These are phyloP conservation scores for Coenobita brevimanus DNA, from an alignment of 1,140 invertebrate species.

Conservation along the genomic window DNA sequence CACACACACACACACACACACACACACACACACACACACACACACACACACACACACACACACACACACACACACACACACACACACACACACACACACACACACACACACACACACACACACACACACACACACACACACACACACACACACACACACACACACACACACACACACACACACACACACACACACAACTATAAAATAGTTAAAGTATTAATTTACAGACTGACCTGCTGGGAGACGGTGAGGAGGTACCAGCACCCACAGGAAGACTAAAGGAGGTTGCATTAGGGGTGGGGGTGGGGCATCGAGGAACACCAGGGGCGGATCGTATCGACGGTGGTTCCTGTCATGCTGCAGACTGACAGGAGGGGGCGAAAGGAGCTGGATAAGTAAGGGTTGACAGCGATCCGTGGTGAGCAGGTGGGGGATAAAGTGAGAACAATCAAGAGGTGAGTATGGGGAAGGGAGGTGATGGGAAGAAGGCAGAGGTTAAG, in stretches of 20 bases:
- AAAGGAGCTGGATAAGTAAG: too few relatives aligned
- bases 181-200: neutral
- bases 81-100: neutral
- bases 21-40: neutral
- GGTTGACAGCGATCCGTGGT: too few relatives aligned
- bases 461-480: too few relatives aligned
- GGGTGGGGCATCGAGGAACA: neutral
- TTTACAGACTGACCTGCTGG: neutral
- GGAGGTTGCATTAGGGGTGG: neutral
- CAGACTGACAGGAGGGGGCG: too few relatives aligned
- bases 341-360: too few relatives aligned
- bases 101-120: neutral
- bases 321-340: too few relatives aligned
- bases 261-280: neutral
- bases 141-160: conserved; percentile 20
- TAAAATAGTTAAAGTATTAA: neutral
- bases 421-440: too few relatives aligned
- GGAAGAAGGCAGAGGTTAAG: too few relatives aligned
- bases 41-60: conserved; percentile 6
- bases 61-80: neutral
- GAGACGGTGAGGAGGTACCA: neutral
- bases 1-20: too few relatives aligned
- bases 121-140: conserved; percentile 20
- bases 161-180: neutral
- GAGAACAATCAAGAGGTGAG: too few relatives aligned